Conservation (phyloP, 2,888 invertebrate species). For the Parelbella ahira region DNA sequence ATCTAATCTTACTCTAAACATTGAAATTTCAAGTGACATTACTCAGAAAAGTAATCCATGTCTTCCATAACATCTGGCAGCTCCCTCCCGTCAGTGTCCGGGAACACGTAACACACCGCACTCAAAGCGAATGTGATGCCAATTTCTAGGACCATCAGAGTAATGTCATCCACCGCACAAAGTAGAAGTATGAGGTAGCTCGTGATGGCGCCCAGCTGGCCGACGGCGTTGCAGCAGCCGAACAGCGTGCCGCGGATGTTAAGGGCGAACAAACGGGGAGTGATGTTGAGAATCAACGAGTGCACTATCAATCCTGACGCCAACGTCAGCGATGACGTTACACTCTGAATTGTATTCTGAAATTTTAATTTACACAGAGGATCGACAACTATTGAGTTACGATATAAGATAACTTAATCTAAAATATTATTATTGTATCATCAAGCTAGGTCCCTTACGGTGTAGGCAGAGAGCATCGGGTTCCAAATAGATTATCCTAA, state of each 20-base stretch:
- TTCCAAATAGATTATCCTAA: too few species aligned
- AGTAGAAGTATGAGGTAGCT: conserved; percentile 51
- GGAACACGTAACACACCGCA: conserved; percentile 47
- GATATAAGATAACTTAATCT: too few species aligned
- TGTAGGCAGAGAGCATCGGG: too few species aligned
- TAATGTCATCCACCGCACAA: conserved; percentile 38
- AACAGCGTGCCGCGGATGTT: conserved; percentile 56
- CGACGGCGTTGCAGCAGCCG: conserved; percentile 58
- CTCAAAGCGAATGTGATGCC: conserved; percentile 39
- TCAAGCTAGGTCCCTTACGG: too few species aligned
- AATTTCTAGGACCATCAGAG: conserved; percentile 40
- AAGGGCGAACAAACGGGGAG: conserved; percentile 58
- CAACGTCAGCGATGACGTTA: conserved; percentile 48
- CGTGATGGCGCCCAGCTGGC: conserved; percentile 56
- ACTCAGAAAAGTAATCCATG: conserved; percentile 73
- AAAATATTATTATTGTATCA: too few species aligned
- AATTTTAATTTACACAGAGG: conserved; percentile 35
- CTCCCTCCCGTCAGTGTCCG: conserved; percentile 63
- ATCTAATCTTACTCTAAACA: too few species aligned
- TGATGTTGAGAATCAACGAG: conserved; percentile 53
- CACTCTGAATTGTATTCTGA: conserved; percentile 41
- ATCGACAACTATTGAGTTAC: too few species aligned
- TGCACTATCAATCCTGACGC: conserved; percentile 51
- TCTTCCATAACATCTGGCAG: conserved; percentile 62
- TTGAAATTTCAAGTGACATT: conserved; percentile 35